Evolutionary conservation across 2,888 invertebrate species (phyloP), one percentile per base, ranked within the genome.

Genomic region (Smittia sp.): DNA sequence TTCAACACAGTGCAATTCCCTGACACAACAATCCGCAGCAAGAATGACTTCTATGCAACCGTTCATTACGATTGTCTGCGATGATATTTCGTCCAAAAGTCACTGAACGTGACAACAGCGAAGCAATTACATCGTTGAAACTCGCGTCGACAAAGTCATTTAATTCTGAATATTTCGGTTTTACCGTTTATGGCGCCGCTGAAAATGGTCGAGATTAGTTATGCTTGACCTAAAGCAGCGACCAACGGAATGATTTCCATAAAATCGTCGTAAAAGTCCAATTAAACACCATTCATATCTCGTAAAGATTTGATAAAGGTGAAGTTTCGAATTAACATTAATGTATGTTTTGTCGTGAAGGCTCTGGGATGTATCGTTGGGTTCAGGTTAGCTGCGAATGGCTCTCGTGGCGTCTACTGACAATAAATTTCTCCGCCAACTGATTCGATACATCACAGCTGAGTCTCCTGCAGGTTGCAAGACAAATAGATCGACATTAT

Each of bases 211-310:
- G 15, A 46, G 15, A n/a, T 46, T 46, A 13, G 13, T 46, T 11
- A 46, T 46, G 13, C 46, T 46, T 46, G 46, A 46, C 46, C 46
- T 15, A 46, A 46, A n/a, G 58, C 58, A 58, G 9, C 24, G 24
- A 58, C 1, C 13, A 7, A 58, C 24, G 22, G 13, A 58, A 18
- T 24, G 24, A 58, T 58, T 58, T 58, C 58, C 58, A 65, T 65
- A 65, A 65, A 24, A n/a, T 7, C 9, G 15, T 27, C 65, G 25
- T 65, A 65, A 65, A 65, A 65, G 15, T 65, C 65, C 20, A 20
- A 65, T 65, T 65, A 24, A 65, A 65, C 46, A 15, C 24, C 65
- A 27, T 32, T 65, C 65, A 27, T 46, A 46, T n/a, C 65, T 25
- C 32, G 25, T 25, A 27, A 32, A 65, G 20, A 65, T 32, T 32